These are phyloP conservation scores for Anastatus disparis DNA, from an alignment of 1,140 invertebrate genomes.

Conservation along the genomic window DNA sequence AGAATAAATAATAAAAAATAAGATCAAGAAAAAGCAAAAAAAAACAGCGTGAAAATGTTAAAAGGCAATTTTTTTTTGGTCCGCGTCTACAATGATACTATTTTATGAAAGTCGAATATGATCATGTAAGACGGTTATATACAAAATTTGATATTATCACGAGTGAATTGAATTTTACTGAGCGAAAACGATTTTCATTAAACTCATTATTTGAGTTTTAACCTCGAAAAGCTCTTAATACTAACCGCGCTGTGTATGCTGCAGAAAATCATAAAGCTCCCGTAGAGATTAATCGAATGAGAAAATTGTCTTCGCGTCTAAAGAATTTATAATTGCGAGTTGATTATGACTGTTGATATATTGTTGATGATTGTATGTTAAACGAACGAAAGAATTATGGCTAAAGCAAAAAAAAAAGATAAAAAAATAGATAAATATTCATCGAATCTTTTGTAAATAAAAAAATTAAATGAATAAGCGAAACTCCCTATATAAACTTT, in stretches of 20 bases:
- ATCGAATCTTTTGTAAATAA: conserved; percentile 8
- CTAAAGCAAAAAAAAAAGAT: no score
- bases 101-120: neutral
- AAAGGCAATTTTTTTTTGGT: neutral
- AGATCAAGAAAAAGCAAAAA: neutral
- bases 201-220: neutral
- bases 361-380: conserved; percentile 34
- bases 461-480: neutral
- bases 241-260: no score
- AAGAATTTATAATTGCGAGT: conserved; percentile 30
- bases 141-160: neutral
- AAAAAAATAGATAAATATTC: no score
- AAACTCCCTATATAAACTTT: conserved; percentile 1
- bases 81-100: neutral
- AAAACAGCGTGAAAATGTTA: no score
- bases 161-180: neutral
- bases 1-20: neutral
- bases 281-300: neutral
- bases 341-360: conserved; percentile 35
- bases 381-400: neutral
- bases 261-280: neutral
- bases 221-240: no score
- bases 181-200: neutral
- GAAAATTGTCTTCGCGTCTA: neutral
- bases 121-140: no score